These are phyloP conservation scores for Noctua comes DNA, from an alignment of 2,888 invertebrate species.

Conservation along the genomic window DNA sequence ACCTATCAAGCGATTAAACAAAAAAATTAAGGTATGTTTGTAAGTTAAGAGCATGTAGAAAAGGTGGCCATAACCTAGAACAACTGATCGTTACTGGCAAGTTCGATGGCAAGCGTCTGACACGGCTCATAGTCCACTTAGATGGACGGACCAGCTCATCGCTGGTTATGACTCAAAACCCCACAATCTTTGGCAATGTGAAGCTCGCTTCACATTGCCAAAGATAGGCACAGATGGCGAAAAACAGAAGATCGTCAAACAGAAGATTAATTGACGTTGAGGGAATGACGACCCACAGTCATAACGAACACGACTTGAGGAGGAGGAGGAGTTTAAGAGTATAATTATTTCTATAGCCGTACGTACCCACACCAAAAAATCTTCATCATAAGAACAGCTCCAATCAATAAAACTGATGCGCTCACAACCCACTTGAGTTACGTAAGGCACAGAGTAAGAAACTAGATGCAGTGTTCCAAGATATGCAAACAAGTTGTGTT, in stretches of 20 bases:
- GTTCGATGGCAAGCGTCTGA: too few relatives aligned
- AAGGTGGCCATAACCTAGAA: too few relatives aligned
- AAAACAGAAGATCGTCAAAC: background rate
- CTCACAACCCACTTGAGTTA: conserved; percentile 36
- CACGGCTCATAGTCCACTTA: too few relatives aligned
- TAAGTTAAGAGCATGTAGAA: too few relatives aligned
- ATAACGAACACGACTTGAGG: background rate
- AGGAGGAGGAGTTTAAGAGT: background rate
- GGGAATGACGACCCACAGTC: too few relatives aligned
- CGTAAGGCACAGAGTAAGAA: conserved; percentile 55
- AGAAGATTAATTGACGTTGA: background rate
- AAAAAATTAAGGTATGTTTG: too few relatives aligned
- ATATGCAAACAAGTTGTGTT: conserved; percentile 71
- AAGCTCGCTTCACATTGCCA: background rate
- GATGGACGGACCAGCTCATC: background rate
- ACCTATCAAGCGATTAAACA: too few relatives aligned
- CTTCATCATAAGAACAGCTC: background rate
- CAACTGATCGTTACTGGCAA: too few relatives aligned
- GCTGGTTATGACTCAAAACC: background rate
- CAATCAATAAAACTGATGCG: conserved; percentile 44
- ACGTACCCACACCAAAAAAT: background rate
- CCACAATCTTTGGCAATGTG: too few relatives aligned
- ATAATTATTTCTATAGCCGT: background rate
- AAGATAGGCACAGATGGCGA: background rate
- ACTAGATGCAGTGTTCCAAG: conserved; percentile 59